These are phyloP conservation scores for Hydrophis major DNA, from an alignment of 2,797 vertebrate species.

Conservation along the genomic window DNA sequence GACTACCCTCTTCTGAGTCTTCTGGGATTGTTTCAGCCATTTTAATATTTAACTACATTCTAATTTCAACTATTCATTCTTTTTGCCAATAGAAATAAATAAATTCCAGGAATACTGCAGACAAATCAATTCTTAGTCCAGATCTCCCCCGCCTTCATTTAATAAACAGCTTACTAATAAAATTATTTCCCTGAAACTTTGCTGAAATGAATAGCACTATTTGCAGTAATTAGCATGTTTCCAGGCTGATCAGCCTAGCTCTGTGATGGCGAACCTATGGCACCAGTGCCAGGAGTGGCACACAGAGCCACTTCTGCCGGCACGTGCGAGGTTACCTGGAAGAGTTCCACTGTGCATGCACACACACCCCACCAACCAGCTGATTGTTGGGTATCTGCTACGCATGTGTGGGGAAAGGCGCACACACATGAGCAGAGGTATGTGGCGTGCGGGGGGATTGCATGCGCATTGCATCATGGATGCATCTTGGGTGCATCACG, in stretches of 20 bases:
- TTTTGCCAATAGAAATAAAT: slow-evolving; percentile 3
- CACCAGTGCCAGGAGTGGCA: too few relatives aligned
- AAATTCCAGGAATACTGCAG: not conserved
- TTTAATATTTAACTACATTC: slow-evolving; percentile 17
- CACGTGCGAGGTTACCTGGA: too few relatives aligned
- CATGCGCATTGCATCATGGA: too few relatives aligned
- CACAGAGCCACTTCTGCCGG: too few relatives aligned
- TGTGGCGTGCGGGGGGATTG: rapidly evolving
- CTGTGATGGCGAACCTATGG: too few relatives aligned
- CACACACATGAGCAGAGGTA: too few relatives aligned
- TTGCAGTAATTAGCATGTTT: not conserved
- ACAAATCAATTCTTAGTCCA: not conserved
- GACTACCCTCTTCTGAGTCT: not conserved
- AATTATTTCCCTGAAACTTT: not conserved
- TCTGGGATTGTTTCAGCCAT: not conserved
- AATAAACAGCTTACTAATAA: not conserved
- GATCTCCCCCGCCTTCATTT: not conserved
- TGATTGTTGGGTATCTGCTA: too few relatives aligned
- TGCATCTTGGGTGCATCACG: too few relatives aligned
- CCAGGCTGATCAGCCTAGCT: not conserved
- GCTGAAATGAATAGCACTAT: not conserved
- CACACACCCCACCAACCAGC: too few relatives aligned
- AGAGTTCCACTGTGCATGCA: too few relatives aligned
- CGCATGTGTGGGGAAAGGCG: too few relatives aligned
- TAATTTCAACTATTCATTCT: slow-evolving; percentile 1